Evolutionary conservation across 1,140 invertebrate species (phyloP).

Genomic region (Probaryconus sp.): DNA sequence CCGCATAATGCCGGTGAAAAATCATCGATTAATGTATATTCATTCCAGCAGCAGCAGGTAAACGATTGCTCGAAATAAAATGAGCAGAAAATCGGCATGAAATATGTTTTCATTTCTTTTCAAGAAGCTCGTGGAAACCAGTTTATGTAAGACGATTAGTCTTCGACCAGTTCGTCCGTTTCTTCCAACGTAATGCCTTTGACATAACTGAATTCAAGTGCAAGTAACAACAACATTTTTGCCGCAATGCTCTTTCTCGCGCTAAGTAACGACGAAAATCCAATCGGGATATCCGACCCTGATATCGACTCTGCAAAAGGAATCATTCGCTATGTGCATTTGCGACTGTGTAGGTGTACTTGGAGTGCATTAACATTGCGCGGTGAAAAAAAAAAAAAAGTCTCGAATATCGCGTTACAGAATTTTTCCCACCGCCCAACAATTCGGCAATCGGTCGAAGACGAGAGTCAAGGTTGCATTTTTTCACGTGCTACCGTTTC

Average conservation of each 20-base stretch:
- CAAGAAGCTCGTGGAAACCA: slow-evolving; percentile 28
- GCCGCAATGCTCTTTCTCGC: slow-evolving; percentile 1
- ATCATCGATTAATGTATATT: slow-evolving; percentile 52
- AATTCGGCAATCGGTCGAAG: slow-evolving; percentile 26
- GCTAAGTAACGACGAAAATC: slow-evolving; percentile 22
- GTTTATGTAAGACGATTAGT: slow-evolving; percentile 58
- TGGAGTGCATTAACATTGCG: slow-evolving; percentile 39
- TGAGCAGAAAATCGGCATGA: slow-evolving; percentile 56
- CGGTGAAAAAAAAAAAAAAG: slow-evolving; percentile 21
- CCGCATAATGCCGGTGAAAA: slow-evolving; percentile 24
- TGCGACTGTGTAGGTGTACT: slow-evolving; percentile 50
- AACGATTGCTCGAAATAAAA: slow-evolving; percentile 54
- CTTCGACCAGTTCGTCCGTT: slow-evolving; percentile 47
- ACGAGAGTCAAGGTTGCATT: slow-evolving; percentile 30
- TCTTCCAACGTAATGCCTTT: slow-evolving; percentile 42
- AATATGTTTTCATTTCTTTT: slow-evolving; percentile 57
- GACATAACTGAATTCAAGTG: slow-evolving; percentile 53
- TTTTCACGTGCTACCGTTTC: slow-evolving; percentile 19
- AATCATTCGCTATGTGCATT: slow-evolving; percentile 23
- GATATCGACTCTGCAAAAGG: slow-evolving; percentile 43
- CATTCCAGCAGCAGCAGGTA: slow-evolving; percentile 26
- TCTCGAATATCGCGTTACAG: slow-evolving; percentile 42
- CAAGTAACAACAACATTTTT: slow-evolving; percentile 43
- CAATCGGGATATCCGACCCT: slow-evolving; percentile 43
- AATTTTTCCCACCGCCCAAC: slow-evolving; percentile 29